These are phyloP conservation scores for Cotesia congregata DNA, from an alignment of 2,888 invertebrate species.

Conservation along the genomic window DNA sequence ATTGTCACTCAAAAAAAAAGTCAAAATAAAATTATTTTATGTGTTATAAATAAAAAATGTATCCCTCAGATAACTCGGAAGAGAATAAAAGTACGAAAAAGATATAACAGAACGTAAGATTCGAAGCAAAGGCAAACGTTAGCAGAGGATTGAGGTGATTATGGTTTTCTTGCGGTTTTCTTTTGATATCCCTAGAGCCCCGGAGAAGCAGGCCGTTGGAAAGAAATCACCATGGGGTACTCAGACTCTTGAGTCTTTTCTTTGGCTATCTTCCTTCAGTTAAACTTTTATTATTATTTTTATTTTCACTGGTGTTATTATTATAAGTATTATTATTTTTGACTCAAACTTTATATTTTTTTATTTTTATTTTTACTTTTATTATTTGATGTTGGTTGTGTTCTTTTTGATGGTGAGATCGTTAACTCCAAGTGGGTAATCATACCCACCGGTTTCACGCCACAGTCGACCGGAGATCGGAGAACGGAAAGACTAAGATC, in stretches of 20 bases:
- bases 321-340: slow-evolving; percentile 14
- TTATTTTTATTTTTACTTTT: slow-evolving; percentile 22
- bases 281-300: not conserved
- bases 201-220: not conserved
- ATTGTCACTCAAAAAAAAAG: not conserved
- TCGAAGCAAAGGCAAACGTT: no score
- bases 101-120: slow-evolving; percentile 46
- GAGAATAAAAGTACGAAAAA: slow-evolving; percentile 38
- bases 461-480: slow-evolving; percentile 48
- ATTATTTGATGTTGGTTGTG: not conserved
- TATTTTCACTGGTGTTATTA: not conserved
- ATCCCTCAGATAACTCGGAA: not conserved
- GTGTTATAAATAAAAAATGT: not conserved
- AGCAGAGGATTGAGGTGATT: slow-evolving; percentile 49
- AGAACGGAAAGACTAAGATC: no score
- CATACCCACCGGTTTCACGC: slow-evolving; percentile 66
- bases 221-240: slow-evolving; percentile 51
- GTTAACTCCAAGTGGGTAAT: slow-evolving; percentile 66
- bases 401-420: slow-evolving; percentile 55
- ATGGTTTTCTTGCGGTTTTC: slow-evolving; percentile 60
- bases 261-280: not conserved
- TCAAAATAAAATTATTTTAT: no score
- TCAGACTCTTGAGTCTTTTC: slow-evolving; percentile 33
- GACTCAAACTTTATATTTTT: not conserved
- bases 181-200: slow-evolving; percentile 52